Conservation (phyloP, 2,888 invertebrate species). For the Monoplex corrugatus region DNA sequence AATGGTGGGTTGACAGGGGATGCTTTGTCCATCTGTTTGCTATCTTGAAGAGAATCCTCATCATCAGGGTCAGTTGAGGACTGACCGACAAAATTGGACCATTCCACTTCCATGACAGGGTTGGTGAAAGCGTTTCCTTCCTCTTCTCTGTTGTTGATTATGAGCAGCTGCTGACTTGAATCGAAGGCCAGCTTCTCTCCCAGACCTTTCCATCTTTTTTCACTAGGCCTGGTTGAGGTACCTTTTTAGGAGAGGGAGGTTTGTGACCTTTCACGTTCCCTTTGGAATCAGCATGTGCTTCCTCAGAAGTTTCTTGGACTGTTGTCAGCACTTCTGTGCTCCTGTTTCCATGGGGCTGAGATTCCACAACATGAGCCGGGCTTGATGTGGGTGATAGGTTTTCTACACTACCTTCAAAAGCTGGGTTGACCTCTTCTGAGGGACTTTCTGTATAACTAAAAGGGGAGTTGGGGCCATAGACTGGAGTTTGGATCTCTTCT, state of each 20-base stretch:
- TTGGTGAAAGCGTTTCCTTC: constrained; percentile 70
- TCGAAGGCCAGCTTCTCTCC: constrained; percentile 48
- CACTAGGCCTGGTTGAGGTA: constrained; percentile 43
- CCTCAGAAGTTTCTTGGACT: neutral
- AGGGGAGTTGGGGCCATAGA: neutral
- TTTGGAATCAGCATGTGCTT: neutral
- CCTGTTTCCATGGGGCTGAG: neutral
- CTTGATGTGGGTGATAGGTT: constrained; percentile 41
- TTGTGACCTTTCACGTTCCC: neutral
- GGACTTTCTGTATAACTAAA: constrained; percentile 23
- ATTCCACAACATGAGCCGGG: neutral
- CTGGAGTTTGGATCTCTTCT: constrained; percentile 37
- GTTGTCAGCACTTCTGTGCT: neutral
- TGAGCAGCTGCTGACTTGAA: constrained; percentile 48
- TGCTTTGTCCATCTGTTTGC: neutral
- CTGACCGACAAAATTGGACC: constrained; percentile 67
- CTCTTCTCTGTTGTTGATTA: constrained; percentile 46
- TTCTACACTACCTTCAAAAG: constrained; percentile 55
- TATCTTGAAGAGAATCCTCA: neutral
- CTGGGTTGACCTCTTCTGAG: constrained; percentile 54
- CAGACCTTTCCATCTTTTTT: constrained; percentile 42
- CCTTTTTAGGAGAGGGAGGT: constrained; percentile 55
- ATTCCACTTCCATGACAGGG: constrained; percentile 64
- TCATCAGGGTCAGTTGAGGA: constrained; percentile 34
- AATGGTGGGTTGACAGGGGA: neutral